Conservation (phyloP, 2,113 vertebrate genomes). For the Coturnix japonica region DNA sequence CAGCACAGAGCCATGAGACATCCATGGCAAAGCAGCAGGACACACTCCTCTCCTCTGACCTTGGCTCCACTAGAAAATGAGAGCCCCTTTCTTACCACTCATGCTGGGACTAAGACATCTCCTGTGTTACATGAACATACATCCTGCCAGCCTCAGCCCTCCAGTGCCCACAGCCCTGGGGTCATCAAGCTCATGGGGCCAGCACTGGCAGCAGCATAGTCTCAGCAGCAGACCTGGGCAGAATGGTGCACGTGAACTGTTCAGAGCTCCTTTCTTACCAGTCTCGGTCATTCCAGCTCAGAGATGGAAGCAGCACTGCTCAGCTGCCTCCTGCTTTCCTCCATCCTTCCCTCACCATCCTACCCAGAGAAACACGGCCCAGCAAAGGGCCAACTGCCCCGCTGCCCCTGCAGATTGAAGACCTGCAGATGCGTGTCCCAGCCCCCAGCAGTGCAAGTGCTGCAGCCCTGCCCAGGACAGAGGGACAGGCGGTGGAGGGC, state of each 20-base stretch:
- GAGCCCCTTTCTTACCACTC: background rate
- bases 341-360: background rate
- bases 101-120: background rate
- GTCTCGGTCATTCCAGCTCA: background rate
- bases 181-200: background rate
- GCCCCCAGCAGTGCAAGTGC: background rate
- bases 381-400: accelerated
- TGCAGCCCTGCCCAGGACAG: background rate
- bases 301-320: background rate
- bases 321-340: background rate
- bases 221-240: background rate
- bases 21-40: background rate
- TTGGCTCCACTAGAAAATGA: background rate
- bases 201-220: background rate
- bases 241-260: background rate
- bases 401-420: background rate
- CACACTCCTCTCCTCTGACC: background rate
- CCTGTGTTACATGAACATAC: background rate
- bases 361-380: background rate
- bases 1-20: background rate
- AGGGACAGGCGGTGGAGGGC: background rate
- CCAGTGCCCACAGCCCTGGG: background rate
- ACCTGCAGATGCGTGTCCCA: background rate
- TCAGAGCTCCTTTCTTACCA: background rate
- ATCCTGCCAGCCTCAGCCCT: background rate